Percentiles rank a stretch among this genome's conserved stretches.
Evolutionary conservation across 2,113 vertebrate species (phyloP).

Genomic region (Ciconia boyciana): DNA sequence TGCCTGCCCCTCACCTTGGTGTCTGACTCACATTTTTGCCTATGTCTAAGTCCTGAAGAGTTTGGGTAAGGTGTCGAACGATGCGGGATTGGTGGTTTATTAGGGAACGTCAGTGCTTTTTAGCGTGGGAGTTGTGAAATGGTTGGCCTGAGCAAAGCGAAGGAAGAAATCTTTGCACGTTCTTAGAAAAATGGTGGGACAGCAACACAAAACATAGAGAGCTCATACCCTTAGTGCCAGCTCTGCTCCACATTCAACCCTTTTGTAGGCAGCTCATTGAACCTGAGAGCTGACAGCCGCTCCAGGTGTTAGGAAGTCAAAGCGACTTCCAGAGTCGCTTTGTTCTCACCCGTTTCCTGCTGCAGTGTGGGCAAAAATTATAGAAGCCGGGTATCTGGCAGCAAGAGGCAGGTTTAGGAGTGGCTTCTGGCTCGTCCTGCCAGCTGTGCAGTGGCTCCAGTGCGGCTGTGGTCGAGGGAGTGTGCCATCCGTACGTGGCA

Average conservation of each 20-base stretch:
- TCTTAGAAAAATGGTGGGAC: not conserved
- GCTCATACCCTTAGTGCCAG: not conserved
- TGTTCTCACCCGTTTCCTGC: not conserved
- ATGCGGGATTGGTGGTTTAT: not conserved
- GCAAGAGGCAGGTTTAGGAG: not conserved
- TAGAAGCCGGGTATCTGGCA: not conserved
- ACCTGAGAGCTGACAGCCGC: not conserved
- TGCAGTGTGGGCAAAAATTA: not conserved
- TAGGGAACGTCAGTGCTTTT: not conserved
- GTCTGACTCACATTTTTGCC: not conserved
- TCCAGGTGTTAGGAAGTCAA: not conserved
- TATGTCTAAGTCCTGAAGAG: not conserved
- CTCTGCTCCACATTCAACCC: not conserved
- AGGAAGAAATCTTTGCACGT: not conserved
- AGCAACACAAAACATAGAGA: not conserved
- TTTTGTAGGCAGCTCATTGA: not conserved
- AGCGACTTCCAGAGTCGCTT: not conserved
- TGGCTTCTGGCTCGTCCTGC: not conserved
- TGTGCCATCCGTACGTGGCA: fast-evolving
- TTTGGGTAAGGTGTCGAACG: not conserved
- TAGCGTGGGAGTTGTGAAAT: not conserved
- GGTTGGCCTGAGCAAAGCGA: not conserved
- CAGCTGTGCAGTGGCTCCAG: not conserved
- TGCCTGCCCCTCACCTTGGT: not conserved
- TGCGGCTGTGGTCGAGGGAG: fast-evolving